Evolutionary conservation across 2,888 invertebrate genomes (phyloP).

Genomic region (Leucophenga montana): DNA sequence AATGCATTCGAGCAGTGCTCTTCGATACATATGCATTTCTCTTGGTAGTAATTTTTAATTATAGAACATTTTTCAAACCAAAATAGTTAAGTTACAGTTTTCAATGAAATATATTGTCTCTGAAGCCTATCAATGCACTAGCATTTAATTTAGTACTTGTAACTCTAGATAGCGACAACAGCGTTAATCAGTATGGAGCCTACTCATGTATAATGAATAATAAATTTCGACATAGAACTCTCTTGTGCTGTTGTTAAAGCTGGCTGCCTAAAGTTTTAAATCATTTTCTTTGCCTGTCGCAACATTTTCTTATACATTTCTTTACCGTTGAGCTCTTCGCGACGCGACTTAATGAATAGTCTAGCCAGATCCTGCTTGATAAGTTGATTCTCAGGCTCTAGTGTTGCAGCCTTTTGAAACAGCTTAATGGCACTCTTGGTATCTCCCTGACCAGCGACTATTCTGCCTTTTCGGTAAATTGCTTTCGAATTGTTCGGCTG

Average conservation of each 20-base stretch:
- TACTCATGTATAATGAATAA: constrained; percentile 72
- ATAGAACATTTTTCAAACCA: background rate
- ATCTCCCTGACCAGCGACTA: constrained; percentile 80
- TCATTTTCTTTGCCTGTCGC: constrained; percentile 74
- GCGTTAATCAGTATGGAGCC: constrained; percentile 82
- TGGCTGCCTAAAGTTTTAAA: constrained; percentile 69
- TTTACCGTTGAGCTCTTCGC: constrained; percentile 78
- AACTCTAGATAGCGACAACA: constrained; percentile 79
- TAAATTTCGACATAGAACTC: constrained; percentile 71
- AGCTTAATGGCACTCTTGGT: constrained; percentile 81
- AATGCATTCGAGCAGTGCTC: too few relatives aligned
- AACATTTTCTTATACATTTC: constrained; percentile 82
- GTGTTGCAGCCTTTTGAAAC: constrained; percentile 77
- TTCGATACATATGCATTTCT: constrained; percentile 9
- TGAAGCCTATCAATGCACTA: background rate
- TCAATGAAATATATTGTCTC: too few relatives aligned
- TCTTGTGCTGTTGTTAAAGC: constrained; percentile 64
- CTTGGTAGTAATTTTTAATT: background rate
- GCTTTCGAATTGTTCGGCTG: constrained; percentile 94
- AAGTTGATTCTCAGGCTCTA: constrained; percentile 79
- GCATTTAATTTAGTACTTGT: constrained; percentile 75
- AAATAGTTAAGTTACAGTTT: too few relatives aligned
- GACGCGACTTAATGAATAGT: constrained; percentile 76
- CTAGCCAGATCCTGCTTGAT: constrained; percentile 76
- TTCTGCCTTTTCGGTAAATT: constrained; percentile 87